Base-by-base conservation (phyloP, 1,140 invertebrate species). In the Cydia splendana region DNA sequence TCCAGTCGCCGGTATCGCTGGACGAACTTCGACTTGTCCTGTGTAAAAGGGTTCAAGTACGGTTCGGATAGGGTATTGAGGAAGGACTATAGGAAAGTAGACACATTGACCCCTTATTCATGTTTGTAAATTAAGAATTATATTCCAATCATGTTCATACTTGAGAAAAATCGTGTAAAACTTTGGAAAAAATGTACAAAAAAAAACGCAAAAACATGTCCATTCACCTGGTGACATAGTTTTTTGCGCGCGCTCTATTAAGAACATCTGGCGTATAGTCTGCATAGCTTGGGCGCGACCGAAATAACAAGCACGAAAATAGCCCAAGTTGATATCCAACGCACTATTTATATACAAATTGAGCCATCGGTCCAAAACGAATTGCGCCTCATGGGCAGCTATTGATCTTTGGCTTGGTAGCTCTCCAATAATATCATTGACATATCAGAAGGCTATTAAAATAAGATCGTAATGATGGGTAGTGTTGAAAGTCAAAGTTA, bases 1-100 rank as follows among this genome's bases (percentile, higher is more conserved):
- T 71, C 67, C 20, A 62, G 57, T 24, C 57, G 20, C 20, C 67
- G 67, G 12, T 30, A 71, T 71, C 67, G 67, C 67, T 42, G 67
- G 82, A 86, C 84, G 84, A 76, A 83, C 82, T 85, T 87, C 90
- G 88, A 88, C 91, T 93, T 91, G 90, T 89, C 89, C 89, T 90
- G 78, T 84, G 87, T 89, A 88, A 69, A 76, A 90, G 87, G 90
- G 80, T 91, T 91, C 90, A 93, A 92, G 90, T 84, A 75, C 89
- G 88, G 91, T 78, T 67, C 77, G 79, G 79, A 84, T 73, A 67
- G 65, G 30, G 18, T 84, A 84, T 74, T 82, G 75, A 82, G 75
- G 78, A 79, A 65, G 80, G 80, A 80, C 75, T 30, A 53, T 18
- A 30, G 51, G 76, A 73, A 38, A 75, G 78, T 82, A 84, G 82